Conservation (phyloP, 1,140 invertebrate genomes). For the Catajapyx aquilonaris region DNA sequence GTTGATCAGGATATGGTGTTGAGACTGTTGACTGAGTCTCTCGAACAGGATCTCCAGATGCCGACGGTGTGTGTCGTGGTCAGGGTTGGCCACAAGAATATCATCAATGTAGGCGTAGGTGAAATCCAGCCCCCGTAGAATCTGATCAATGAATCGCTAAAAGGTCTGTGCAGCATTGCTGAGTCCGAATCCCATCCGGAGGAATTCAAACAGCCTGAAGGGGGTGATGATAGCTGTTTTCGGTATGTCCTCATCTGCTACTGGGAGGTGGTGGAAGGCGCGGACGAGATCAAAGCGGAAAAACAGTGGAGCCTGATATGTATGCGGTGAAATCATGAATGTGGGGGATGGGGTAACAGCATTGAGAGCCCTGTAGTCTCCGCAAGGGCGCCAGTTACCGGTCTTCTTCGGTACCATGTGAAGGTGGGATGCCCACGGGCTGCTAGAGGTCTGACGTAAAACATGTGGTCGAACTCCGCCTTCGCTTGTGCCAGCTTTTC, state of each 20-base stretch:
- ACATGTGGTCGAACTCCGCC: conserved; percentile 14
- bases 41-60: conserved; percentile 10
- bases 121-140: conserved; percentile 19
- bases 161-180: conserved; percentile 24
- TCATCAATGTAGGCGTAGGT: conserved; percentile 27
- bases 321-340: conserved; percentile 18
- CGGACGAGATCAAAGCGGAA: conserved; percentile 19
- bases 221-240: conserved; percentile 20
- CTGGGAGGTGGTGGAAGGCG: conserved; percentile 23
- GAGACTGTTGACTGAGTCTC: not conserved
- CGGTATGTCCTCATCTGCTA: conserved; percentile 14
- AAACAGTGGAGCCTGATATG: conserved; percentile 20
- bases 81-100: conserved; percentile 22
- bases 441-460: conserved; percentile 15
- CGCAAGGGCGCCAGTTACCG: conserved; percentile 18
- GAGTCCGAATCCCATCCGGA: conserved; percentile 22
- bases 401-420: conserved; percentile 22
- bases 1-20: conserved; percentile 7
- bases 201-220: conserved; percentile 19
- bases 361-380: conserved; percentile 25
- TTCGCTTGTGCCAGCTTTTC: conserved; percentile 10
- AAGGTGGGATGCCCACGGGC: conserved; percentile 22
- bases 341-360: conserved; percentile 15
- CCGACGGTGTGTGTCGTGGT: conserved; percentile 13
- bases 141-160: conserved; percentile 25